Base-by-base conservation (phyloP, 2,888 invertebrate species). In the Apamea crenata region DNA sequence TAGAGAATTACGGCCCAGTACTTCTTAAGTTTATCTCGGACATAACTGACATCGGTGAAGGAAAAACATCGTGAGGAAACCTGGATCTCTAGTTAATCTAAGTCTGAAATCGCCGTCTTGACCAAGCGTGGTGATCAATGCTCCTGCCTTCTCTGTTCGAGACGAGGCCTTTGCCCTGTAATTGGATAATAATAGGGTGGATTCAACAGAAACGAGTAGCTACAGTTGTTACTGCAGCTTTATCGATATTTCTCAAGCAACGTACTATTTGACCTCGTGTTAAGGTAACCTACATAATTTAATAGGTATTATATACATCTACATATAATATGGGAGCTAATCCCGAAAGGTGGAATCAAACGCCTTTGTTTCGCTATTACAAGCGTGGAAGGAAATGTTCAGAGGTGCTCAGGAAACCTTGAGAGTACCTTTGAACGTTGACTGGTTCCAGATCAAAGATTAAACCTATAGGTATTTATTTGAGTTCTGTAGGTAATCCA, bases 331-430 rank as follows among this genome's bases (percentile, higher is more conserved):
- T 40, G 40, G 29, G 29, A 79, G 72, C 25, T 84, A 73, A 82
- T 73, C 59, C 59, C 16, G 16, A 67, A 78, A 83, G 50, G 63
- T 29, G 71, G 25, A 18, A 59, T 69, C 50, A 73, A 84, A 82
- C 18, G 73, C 69, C 59, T 84, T 82, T 79, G 80, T 82, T 84
- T 82, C 72, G 25, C n/a, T n/a, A 47, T 56, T 59, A 70, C 14
- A 66, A 66, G 25, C 29, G 21, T 14, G 10, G 50, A 21, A 65
- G 73, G 65, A 84, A 82, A 84, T 73, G 72, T 82, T 84, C 73
- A 69, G 29, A 61, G 73, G 84, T 59, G 44, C 76, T 73, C 53
- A 56, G 18, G 32, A 74, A 75, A 75, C 68, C 32, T 71, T 59
- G 68, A 83, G 56, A 78, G 72, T 83, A 47, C 32, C 56, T 82